These are phyloP conservation scores for Brachionus rotundiformis DNA, from an alignment of 1,140 invertebrate species.

Conservation along the genomic window DNA sequence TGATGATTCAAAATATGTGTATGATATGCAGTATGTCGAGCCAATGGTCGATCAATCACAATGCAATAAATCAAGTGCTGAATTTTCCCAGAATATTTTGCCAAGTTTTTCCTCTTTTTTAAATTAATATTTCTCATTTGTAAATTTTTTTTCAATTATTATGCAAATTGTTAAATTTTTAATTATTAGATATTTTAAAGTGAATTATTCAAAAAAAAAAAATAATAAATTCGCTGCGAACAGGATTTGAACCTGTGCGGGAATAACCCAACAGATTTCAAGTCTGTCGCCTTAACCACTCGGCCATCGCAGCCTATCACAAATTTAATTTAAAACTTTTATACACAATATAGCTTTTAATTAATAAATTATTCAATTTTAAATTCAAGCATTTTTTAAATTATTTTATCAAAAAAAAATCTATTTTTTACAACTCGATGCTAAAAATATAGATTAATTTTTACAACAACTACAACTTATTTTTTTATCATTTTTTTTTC, in stretches of 20 bases:
- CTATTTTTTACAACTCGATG: too few species aligned
- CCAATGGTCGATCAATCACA: neutral
- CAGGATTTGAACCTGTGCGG: slow-evolving; percentile 13
- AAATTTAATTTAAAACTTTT: neutral
- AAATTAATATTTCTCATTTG: neutral
- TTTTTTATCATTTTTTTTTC: too few species aligned
- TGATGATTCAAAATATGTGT: neutral
- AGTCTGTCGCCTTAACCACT: slow-evolving; percentile 15
- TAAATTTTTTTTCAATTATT: slow-evolving; percentile 28
- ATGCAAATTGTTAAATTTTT: slow-evolving; percentile 1
- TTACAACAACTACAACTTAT: too few species aligned
- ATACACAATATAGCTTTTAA: neutral
- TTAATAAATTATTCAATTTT: neutral
- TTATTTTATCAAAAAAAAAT: too few species aligned
- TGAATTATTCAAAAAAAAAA: neutral
- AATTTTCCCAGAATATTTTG: neutral
- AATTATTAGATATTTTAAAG: neutral
- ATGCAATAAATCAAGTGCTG: neutral
- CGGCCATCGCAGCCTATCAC: neutral
- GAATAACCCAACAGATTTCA: slow-evolving; percentile 18
- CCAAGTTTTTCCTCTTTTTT: slow-evolving; percentile 31
- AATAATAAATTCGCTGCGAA: neutral
- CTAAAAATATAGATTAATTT: too few species aligned
- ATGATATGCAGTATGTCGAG: neutral
- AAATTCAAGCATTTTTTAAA: too few species aligned